A percentile compares a stretch with the other conserved stretches of the same genome.
Evolutionary conservation across 23 tunicate genomes (phyloP).

Genomic region (Clavelina lepadiformis): DNA sequence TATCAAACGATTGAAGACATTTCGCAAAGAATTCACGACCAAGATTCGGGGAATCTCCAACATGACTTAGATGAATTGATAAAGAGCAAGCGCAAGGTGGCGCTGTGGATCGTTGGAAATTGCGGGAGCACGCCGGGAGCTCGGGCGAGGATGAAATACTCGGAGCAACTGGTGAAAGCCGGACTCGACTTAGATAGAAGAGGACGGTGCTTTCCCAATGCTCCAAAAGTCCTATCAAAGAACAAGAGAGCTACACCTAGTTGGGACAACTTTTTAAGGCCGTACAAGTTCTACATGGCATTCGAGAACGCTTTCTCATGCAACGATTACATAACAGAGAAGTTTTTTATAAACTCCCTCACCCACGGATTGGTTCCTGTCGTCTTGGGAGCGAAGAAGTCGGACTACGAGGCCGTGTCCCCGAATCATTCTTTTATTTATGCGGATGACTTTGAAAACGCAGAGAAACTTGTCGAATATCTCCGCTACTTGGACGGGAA

Average conservation of each 20-base stretch:
- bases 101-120: constrained; percentile 59
- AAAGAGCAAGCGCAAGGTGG: constrained; percentile 14
- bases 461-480: constrained; percentile 23
- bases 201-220: constrained; percentile 47
- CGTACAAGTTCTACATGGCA: constrained; percentile 65
- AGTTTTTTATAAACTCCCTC: constrained; percentile 21
- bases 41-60: too few relatives aligned
- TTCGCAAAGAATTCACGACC: too few relatives aligned
- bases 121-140: constrained; percentile 60
- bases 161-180: constrained; percentile 13
- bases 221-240: too few relatives aligned
- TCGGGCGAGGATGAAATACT: constrained; percentile 29
- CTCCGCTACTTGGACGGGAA: constrained; percentile 35
- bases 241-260: too few relatives aligned
- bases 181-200: constrained; percentile 48
- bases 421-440: constrained; percentile 32
- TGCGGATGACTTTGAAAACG: constrained; percentile 21
- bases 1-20: too few relatives aligned
- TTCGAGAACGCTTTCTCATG: constrained; percentile 52
- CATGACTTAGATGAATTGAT: constrained; percentile 12
- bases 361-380: constrained; percentile 34
- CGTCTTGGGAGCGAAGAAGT: constrained; percentile 31
- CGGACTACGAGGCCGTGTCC: constrained; percentile 8
- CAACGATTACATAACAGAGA: constrained; percentile 60
- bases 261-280: neutral